Percentiles rank a stretch among this genome's conserved stretches.
phyloP scores from a whole-genome alignment of 2,113 vertebrate species.

The Zosterops hypoxanthus region DNA sequence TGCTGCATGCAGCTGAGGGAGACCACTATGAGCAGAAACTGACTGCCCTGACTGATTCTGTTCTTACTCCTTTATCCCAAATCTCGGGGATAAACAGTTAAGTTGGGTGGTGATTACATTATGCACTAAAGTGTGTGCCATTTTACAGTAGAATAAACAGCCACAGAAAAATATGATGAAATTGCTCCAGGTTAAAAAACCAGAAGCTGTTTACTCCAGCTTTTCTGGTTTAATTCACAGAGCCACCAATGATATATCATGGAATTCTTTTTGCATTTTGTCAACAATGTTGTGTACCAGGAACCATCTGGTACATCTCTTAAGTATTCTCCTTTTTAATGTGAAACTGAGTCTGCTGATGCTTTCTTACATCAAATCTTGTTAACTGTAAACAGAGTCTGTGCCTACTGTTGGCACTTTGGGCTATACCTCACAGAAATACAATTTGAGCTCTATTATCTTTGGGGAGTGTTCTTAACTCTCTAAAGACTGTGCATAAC shows the following conservation, averaged over 20 bases:
- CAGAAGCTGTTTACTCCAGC: background rate
- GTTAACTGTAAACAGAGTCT: background rate
- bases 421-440: background rate
- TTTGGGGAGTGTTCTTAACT: background rate
- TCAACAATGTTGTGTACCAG: background rate
- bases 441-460: background rate
- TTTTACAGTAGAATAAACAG: background rate
- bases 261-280: background rate
- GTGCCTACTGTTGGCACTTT: background rate
- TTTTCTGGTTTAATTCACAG: background rate
- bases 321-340: background rate
- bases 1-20: background rate
- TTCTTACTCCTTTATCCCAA: background rate
- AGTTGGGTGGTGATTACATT: background rate
- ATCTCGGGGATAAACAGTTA: background rate
- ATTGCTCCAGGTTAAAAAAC: background rate
- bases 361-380: background rate
- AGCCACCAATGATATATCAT: background rate
- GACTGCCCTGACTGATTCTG: background rate
- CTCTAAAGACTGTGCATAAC: background rate
- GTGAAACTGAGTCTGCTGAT: background rate
- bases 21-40: background rate
- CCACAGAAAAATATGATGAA: background rate
- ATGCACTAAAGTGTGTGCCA: background rate
- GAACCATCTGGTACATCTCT: background rate